These are phyloP conservation scores for Pleuronectes platessa DNA, from an alignment of 2,113 vertebrate genomes.

Conservation along the genomic window DNA sequence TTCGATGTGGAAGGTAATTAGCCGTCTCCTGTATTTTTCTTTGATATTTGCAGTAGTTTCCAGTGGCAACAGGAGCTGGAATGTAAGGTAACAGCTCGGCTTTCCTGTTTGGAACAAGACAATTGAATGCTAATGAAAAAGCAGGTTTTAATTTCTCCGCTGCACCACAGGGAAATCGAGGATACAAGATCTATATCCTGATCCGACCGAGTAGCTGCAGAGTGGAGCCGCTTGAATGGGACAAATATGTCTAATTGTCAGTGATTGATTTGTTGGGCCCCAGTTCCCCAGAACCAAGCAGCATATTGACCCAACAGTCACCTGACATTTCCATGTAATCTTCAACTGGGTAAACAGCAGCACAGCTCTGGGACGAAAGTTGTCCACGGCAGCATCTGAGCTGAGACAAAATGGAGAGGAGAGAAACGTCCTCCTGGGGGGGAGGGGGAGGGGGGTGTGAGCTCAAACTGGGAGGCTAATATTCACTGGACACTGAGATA, in stretches of 20 bases:
- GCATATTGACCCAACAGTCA: slow-evolving; percentile 72
- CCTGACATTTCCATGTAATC: slow-evolving; percentile 76
- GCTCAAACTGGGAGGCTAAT: slow-evolving; percentile 54
- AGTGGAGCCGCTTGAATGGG: slow-evolving; percentile 54
- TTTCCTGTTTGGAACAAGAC: slow-evolving; percentile 16
- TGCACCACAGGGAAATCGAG: slow-evolving; percentile 56
- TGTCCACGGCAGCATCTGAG: slow-evolving; percentile 21
- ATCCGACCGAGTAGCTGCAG: slow-evolving; percentile 42
- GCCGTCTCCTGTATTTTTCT: background rate
- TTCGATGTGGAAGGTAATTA: background rate
- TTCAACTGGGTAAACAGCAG: slow-evolving; percentile 67
- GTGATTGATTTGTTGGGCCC: slow-evolving; percentile 77
- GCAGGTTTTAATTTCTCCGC: slow-evolving; percentile 58
- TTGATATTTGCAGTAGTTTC: background rate
- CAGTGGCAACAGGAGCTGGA: background rate
- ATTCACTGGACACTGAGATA: slow-evolving; percentile 70
- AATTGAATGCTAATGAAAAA: slow-evolving; percentile 25
- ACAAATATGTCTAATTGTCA: slow-evolving; percentile 77
- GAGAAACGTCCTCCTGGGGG: slow-evolving; percentile 28
- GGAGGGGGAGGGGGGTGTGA: slow-evolving; percentile 19
- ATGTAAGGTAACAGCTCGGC: slow-evolving; percentile 7
- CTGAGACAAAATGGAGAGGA: slow-evolving; percentile 33
- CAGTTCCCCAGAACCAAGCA: slow-evolving; percentile 21
- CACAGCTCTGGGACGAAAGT: slow-evolving; percentile 22
- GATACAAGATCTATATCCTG: slow-evolving; percentile 57